Conservation (phyloP, 2,888 invertebrate species). For the Stegana nigrithorax region DNA sequence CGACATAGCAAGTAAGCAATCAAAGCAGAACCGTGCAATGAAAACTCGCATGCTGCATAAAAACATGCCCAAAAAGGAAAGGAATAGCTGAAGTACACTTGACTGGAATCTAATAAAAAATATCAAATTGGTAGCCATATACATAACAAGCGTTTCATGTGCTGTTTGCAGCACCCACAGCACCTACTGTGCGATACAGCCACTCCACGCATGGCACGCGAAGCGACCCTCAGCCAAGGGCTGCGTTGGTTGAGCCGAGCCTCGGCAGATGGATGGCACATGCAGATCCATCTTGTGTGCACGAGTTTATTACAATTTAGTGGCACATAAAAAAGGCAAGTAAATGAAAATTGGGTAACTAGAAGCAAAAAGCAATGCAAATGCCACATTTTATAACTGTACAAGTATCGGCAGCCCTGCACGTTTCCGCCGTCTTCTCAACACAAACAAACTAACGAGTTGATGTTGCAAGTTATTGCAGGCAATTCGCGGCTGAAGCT, state of each 20-base stretch:
- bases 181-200: too few species aligned
- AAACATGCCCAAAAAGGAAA: not conserved
- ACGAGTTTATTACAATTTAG: not conserved
- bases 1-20: not conserved
- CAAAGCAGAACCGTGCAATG: not conserved
- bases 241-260: too few species aligned
- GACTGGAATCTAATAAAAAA: slow-evolving; percentile 13
- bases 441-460: slow-evolving; percentile 38
- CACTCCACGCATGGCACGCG: too few species aligned
- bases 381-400: too few species aligned
- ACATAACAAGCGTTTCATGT: too few species aligned
- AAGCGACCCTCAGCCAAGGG: too few species aligned
- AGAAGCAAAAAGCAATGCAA: too few species aligned
- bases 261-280: too few species aligned
- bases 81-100: not conserved
- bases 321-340: not conserved
- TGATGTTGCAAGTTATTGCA: slow-evolving; percentile 46
- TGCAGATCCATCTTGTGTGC: too few species aligned
- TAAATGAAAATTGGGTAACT: slow-evolving; percentile 5
- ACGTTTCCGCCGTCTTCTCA: too few species aligned
- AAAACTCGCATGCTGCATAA: not conserved
- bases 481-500: slow-evolving; percentile 41
- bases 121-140: not conserved
- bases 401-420: too few species aligned
- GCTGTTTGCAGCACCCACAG: not conserved